These are phyloP conservation scores for Coenonympha arcania DNA, from an alignment of 2,888 invertebrate species.

Conservation along the genomic window DNA sequence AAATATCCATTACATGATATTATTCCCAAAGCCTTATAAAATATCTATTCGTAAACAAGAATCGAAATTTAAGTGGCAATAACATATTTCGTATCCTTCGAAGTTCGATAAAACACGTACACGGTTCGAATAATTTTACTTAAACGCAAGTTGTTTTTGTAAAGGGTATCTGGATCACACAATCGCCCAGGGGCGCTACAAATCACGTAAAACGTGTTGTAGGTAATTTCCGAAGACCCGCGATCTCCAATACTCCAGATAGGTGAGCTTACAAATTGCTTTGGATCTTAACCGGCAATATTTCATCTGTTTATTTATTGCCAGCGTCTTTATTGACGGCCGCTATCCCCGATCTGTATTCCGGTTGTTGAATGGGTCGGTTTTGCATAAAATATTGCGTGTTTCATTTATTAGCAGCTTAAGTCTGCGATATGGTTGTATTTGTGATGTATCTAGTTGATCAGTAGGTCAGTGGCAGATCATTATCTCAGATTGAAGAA, in stretches of 20 bases:
- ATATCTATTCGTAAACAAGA: neutral
- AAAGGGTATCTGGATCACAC: conserved; percentile 61
- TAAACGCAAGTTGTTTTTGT: conserved; percentile 59
- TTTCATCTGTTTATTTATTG: conserved; percentile 66
- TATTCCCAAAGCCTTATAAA: neutral
- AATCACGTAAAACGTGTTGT: conserved; percentile 72
- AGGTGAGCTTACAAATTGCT: conserved; percentile 65
- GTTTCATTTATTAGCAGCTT: conserved; percentile 2
- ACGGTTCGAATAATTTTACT: conserved; percentile 46
- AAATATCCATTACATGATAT: neutral
- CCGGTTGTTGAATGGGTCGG: conserved; percentile 5
- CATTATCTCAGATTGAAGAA: neutral
- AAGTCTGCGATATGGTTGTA: neutral
- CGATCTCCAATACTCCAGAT: conserved; percentile 61
- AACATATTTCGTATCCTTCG: conserved; percentile 3
- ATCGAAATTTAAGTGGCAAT: conserved; percentile 2
- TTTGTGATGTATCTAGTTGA: neutral
- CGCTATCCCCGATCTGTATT: conserved; percentile 14
- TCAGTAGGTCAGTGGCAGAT: no score
- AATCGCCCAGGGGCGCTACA: conserved; percentile 63
- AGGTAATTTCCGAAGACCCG: conserved; percentile 54
- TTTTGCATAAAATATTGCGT: conserved; percentile 9
- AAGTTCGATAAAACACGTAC: conserved; percentile 8
- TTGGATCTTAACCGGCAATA: conserved; percentile 63
- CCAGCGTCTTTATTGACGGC: conserved; percentile 34